Evolutionary conservation across 2,888 invertebrate genomes (phyloP).

Genomic region (Galeruca laticollis): DNA sequence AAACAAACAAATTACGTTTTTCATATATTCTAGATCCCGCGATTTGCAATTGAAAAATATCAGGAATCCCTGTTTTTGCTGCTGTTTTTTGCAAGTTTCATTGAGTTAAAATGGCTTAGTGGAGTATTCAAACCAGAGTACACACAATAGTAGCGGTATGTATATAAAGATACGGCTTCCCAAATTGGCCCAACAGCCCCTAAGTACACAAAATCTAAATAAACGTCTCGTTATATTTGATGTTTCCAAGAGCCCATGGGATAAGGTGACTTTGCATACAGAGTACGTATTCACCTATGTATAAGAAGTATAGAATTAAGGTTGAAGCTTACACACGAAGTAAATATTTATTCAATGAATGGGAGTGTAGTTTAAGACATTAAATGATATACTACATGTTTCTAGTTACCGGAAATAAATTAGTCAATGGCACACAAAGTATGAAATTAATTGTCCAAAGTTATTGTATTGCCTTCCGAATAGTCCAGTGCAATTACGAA

Average conservation of each 20-base stretch:
- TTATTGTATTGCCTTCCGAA: too few species aligned
- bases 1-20: background rate
- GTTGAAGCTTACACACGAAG: background rate
- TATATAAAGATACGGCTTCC: conserved; percentile 62
- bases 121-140: conserved; percentile 51
- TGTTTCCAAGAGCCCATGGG: conserved; percentile 50
- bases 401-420: too few species aligned
- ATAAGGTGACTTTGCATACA: conserved; percentile 40
- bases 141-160: conserved; percentile 44
- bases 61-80: conserved; percentile 40
- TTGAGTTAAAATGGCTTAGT: conserved; percentile 49
- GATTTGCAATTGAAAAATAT: conserved; percentile 33
- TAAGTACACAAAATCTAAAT: conserved; percentile 63
- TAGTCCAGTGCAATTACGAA: too few species aligned
- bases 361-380: too few species aligned
- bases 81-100: conserved; percentile 45
- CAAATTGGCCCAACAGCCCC: conserved; percentile 62
- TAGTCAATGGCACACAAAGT: too few species aligned
- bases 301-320: background rate
- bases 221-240: conserved; percentile 59
- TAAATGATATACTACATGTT: too few species aligned
- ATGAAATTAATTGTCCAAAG: too few species aligned
- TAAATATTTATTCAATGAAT: too few species aligned
- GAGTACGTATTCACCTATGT: background rate
- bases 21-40: background rate